These are phyloP conservation scores for Callyntrura guangdongensis DNA, from an alignment of 2,888 invertebrate genomes.

Conservation along the genomic window DNA sequence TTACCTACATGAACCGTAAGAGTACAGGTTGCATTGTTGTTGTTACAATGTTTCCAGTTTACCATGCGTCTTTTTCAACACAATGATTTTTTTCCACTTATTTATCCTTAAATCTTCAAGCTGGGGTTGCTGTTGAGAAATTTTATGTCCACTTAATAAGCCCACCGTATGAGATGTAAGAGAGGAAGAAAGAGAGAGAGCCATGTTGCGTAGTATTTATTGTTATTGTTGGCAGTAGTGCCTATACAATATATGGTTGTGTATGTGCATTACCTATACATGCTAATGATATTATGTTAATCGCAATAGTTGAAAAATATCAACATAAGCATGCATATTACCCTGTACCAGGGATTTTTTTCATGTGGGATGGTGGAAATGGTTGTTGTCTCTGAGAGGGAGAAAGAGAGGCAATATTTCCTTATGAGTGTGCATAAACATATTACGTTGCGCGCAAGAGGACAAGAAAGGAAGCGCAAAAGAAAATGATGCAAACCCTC, in stretches of 20 bases:
- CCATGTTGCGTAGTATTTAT: slow-evolving; percentile 21
- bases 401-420: not conserved
- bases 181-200: not conserved
- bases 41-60: slow-evolving; percentile 4
- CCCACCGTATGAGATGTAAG: slow-evolving; percentile 49
- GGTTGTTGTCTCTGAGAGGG: not conserved
- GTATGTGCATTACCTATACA: slow-evolving; percentile 1
- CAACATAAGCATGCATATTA: not conserved
- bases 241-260: not conserved
- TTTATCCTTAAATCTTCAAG: slow-evolving; percentile 48
- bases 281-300: slow-evolving; percentile 30
- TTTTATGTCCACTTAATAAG: slow-evolving; percentile 72
- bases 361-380: slow-evolving; percentile 12
- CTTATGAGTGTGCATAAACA: not conserved
- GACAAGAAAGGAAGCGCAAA: slow-evolving; percentile 54
- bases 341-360: not conserved
- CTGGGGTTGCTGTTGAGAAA: slow-evolving; percentile 68
- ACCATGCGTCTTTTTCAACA: slow-evolving; percentile 6
- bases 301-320: slow-evolving; percentile 25
- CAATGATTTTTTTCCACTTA: slow-evolving; percentile 30
- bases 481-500: slow-evolving; percentile 80
- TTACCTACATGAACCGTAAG: not conserved
- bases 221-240: slow-evolving; percentile 28
- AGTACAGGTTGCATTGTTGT: not conserved
- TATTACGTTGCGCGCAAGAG: not conserved